Evolutionary conservation across 2,113 vertebrate genomes (phyloP), one percentile per base, ranked within the genome.

Genomic region (Polypterus bichir): DNA sequence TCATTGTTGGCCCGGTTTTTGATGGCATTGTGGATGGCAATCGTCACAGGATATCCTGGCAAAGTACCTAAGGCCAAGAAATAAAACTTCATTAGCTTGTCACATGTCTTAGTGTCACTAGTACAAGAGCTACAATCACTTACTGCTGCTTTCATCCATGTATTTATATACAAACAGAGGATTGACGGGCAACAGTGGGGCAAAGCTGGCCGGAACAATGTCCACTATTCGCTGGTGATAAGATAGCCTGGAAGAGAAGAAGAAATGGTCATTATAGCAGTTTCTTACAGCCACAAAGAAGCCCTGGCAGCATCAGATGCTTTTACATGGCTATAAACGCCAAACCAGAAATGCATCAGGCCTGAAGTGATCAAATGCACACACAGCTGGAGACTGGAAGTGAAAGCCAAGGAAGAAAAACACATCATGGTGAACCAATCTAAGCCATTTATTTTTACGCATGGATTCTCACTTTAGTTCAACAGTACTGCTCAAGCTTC

Each of bases 161-260:
- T 96, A 99, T 78, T 97, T 99, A 79, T 88, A 93, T 57, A 82
- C 66, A 69, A 90, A 97, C 49, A 84, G 69, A 52, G 93, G 94
- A 47, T 93, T 90, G 60, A 89, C 85, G 49, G 96, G 96, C 74
- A 92, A 90, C 46, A 99, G 84, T 4, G 84, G 83, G 9, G 95
- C 84, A 86, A 99, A 98, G 59, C 85, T 88, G 52, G 94, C 73
- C 62, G 96, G 94, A 73, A 97, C 93, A 60, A 97, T 86, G 78
- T 98, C 95, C 79, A 98, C 86, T 65, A 97, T 97, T 62, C 90
- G 79, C 73, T 99, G 96, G 74, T 97, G 91, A 69, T 98, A 99
- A 3, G 96, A 99, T 63, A 99, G 88, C 71, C 95, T 98, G 75
- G 0, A 68, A 79, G 47, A 64, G 61, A 27, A 27, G 27, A 27